Evolutionary conservation across 2,888 invertebrate genomes (phyloP).

Genomic region (Anthophora plumipes): DNA sequence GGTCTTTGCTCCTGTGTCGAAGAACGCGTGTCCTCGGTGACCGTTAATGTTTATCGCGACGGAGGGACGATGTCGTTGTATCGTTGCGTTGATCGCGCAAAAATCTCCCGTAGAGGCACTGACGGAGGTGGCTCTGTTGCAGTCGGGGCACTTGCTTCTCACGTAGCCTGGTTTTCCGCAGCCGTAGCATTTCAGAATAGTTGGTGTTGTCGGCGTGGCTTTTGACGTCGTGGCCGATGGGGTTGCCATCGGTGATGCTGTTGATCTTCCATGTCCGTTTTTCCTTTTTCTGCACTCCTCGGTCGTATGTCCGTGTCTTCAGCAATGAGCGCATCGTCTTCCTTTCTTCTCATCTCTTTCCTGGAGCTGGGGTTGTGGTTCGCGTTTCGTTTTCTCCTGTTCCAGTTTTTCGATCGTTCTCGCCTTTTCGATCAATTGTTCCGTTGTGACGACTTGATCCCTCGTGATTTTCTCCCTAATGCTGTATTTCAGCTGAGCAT

Average conservation of each 20-base stretch:
- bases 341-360: not conserved
- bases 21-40: not conserved
- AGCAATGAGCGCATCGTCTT: not conserved
- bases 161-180: conserved; percentile 5
- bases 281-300: not conserved
- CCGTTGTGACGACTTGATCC: not conserved
- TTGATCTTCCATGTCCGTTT: too few species aligned
- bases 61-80: not conserved
- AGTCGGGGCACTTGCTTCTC: conserved; percentile 11
- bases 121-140: not conserved
- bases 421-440: not conserved
- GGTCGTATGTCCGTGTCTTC: not conserved
- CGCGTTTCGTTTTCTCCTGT: not conserved
- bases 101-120: not conserved
- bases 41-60: not conserved
- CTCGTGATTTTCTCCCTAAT: conserved; percentile 4
- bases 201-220: too few species aligned
- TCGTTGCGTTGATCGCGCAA: not conserved
- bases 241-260: too few species aligned
- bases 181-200: too few species aligned
- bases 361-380: too few species aligned
- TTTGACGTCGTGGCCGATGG: too few species aligned
- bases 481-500: not conserved
- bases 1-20: conserved; percentile 8
- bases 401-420: not conserved